Conservation (phyloP, 2,888 invertebrate genomes). For the Cataglyphis livida region DNA sequence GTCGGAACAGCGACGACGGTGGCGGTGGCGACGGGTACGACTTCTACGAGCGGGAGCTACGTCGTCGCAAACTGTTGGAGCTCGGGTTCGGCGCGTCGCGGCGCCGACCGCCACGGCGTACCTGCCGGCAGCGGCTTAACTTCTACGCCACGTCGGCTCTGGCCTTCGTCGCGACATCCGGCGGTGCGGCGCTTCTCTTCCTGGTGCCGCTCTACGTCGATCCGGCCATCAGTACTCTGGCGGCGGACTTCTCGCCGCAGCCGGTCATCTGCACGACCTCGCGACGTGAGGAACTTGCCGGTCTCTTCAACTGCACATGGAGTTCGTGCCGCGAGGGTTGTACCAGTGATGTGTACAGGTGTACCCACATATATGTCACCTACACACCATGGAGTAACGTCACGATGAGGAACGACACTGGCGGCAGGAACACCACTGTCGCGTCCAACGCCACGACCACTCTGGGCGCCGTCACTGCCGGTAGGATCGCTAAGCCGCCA, state of each 20-base stretch:
- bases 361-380: conserved; percentile 90
- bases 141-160: conserved; percentile 91
- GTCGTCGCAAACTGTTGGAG: conserved; percentile 85
- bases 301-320: conserved; percentile 93
- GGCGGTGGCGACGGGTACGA: conserved; percentile 83
- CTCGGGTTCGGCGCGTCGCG: conserved; percentile 84
- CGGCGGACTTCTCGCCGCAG: conserved; percentile 91
- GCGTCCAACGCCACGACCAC: conserved; percentile 65
- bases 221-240: conserved; percentile 89
- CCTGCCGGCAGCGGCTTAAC: conserved; percentile 89
- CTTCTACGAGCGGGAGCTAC: conserved; percentile 82
- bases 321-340: conserved; percentile 93
- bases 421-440: conserved; percentile 55
- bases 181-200: conserved; percentile 91
- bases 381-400: conserved; percentile 85
- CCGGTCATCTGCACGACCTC: conserved; percentile 92
- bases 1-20: conserved; percentile 50
- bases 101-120: conserved; percentile 86
- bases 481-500: conserved; percentile 27
- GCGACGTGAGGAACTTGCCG: conserved; percentile 90
- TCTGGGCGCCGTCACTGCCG: conserved; percentile 55
- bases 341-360: conserved; percentile 91
- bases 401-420: conserved; percentile 67
- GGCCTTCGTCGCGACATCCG: conserved; percentile 90
- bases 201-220: conserved; percentile 91